phyloP scores from a whole-genome alignment of 2,113 vertebrate species.

The Sinocyclocheilus grahami region DNA sequence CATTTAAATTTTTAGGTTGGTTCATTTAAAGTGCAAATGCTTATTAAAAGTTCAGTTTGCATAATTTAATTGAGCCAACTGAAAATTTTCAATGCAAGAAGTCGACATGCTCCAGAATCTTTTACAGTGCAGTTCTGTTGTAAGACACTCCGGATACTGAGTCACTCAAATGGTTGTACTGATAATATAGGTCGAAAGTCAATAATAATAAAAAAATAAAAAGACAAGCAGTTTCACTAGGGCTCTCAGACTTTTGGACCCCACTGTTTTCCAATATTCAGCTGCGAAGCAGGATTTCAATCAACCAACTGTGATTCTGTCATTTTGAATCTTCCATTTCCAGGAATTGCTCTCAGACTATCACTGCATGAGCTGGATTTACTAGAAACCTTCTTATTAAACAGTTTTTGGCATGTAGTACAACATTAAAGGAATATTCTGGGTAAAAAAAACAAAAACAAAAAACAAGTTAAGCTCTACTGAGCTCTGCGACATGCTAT shows the following conservation, averaged over 20 bases:
- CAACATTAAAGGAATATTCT: conserved; percentile 6
- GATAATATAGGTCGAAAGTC: not conserved
- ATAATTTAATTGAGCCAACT: too few species aligned
- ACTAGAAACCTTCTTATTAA: not conserved
- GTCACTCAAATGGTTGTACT: not conserved
- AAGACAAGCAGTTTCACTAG: not conserved
- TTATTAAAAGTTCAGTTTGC: too few species aligned
- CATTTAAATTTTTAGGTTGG: too few species aligned
- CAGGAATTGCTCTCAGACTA: conserved; percentile 7
- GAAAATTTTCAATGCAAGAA: too few species aligned
- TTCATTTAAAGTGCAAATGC: too few species aligned
- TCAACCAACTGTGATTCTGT: not conserved
- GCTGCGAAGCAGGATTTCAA: conserved; percentile 11
- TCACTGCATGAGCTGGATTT: conserved; percentile 7
- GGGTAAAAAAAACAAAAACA: not conserved
- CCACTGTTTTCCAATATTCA: not conserved
- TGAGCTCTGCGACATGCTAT: not conserved
- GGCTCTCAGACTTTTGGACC: not conserved
- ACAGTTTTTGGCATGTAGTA: not conserved
- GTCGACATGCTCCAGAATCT: too few species aligned
- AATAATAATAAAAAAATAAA: not conserved
- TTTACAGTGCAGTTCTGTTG: too few species aligned
- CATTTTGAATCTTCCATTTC: conserved; percentile 16
- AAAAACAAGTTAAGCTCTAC: not conserved
- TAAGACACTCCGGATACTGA: too few species aligned